Evolutionary conservation across 92 coral and sea anemone species (phyloP).

Genomic region (Umimayanthus kanabou): DNA sequence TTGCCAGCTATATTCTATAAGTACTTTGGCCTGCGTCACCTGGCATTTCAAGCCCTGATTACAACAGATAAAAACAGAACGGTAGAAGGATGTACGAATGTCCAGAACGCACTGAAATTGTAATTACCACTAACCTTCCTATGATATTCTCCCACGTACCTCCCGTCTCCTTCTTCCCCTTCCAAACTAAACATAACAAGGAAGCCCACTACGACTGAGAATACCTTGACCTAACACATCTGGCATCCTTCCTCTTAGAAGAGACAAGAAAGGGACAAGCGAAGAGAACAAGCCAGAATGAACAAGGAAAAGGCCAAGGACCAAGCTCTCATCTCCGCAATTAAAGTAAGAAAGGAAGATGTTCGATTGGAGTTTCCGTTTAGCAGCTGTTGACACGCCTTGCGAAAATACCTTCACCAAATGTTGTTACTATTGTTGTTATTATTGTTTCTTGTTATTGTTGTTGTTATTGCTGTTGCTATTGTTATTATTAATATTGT

Average conservation of each 20-base stretch:
- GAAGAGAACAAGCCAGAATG: slow-evolving; percentile 73
- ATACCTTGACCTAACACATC: background rate
- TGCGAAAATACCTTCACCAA: background rate
- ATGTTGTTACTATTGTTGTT: background rate
- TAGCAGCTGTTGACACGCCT: background rate
- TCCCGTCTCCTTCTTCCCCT: too few species aligned
- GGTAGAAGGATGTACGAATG: too few species aligned
- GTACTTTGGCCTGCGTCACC: too few species aligned
- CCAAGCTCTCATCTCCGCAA: slow-evolving; percentile 70
- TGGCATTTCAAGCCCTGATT: too few species aligned
- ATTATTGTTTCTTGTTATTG: background rate
- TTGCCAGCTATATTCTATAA: too few species aligned
- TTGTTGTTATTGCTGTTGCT: background rate
- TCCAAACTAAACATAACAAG: too few species aligned
- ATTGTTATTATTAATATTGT: background rate
- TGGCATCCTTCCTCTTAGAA: slow-evolving; percentile 49
- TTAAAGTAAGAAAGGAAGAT: slow-evolving; percentile 50
- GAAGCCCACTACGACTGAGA: background rate
- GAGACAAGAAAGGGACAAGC: slow-evolving; percentile 73
- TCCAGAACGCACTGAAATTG: too few species aligned
- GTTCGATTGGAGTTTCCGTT: background rate
- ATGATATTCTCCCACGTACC: too few species aligned
- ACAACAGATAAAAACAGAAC: too few species aligned
- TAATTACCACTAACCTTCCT: too few species aligned
- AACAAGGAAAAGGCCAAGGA: slow-evolving; percentile 58